These are phyloP conservation scores for Polypedilum pembai DNA, from an alignment of 1,140 invertebrate species.

Conservation along the genomic window DNA sequence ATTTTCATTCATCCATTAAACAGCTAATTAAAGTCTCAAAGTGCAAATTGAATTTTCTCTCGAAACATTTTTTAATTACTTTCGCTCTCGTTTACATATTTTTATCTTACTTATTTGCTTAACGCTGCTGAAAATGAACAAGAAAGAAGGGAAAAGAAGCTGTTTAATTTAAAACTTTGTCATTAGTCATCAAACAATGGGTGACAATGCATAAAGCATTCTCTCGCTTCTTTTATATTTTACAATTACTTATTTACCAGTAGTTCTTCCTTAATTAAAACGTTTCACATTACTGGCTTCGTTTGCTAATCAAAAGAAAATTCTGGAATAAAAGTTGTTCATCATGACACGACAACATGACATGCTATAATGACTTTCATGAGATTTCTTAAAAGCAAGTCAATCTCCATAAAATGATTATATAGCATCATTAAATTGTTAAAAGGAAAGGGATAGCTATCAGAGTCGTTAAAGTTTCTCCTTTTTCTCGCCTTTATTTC, in stretches of 20 bases:
- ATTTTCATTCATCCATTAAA: background rate
- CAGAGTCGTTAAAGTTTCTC: too few relatives aligned
- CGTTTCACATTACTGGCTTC: background rate
- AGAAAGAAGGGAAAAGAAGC: background rate
- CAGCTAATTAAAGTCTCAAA: slow-evolving; percentile 21
- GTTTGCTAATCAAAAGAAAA: too few relatives aligned
- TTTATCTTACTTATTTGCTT: background rate
- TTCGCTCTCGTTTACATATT: background rate
- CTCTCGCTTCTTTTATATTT: background rate
- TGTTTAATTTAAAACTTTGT: slow-evolving; percentile 20
- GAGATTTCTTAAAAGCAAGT: too few relatives aligned
- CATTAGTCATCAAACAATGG: slow-evolving; percentile 3
- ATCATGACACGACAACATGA: too few relatives aligned
- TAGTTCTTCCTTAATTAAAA: background rate
- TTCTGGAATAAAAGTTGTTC: too few relatives aligned
- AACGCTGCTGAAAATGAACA: too few relatives aligned
- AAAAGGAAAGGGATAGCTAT: too few relatives aligned
- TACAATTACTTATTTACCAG: background rate
- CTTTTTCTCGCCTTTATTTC: too few relatives aligned
- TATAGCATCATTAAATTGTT: too few relatives aligned
- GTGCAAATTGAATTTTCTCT: slow-evolving; percentile 10
- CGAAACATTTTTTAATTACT: slow-evolving; percentile 23
- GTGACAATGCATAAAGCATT: slow-evolving; percentile 16
- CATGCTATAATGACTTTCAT: too few relatives aligned
- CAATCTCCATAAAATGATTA: too few relatives aligned